Percentiles rank a stretch among this genome's conserved stretches.
phyloP scores from a whole-genome alignment of 2,888 invertebrate species.

The Quadriops clusia region DNA sequence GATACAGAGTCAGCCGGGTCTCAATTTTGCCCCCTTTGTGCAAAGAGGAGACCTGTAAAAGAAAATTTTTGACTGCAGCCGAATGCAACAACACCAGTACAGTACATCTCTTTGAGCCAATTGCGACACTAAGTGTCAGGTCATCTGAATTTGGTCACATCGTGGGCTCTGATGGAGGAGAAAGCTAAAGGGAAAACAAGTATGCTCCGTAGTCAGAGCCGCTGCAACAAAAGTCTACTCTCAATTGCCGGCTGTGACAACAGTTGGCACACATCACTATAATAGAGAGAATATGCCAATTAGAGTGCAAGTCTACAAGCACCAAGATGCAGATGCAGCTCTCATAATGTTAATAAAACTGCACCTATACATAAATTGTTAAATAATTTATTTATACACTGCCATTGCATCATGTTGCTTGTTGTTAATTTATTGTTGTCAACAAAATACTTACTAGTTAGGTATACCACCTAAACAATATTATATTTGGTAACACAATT shows the following conservation, averaged over 20 bases:
- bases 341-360: too few relatives aligned
- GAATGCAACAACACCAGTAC: constrained; percentile 17
- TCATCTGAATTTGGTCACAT: constrained; percentile 21
- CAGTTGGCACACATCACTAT: constrained; percentile 36
- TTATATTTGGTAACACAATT: too few relatives aligned
- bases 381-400: too few relatives aligned
- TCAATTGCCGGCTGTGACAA: constrained; percentile 36
- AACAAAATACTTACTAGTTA: too few relatives aligned
- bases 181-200: constrained; percentile 26
- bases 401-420: too few relatives aligned
- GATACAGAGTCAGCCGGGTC: constrained; percentile 28
- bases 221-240: constrained; percentile 35
- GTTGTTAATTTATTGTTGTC: too few relatives aligned
- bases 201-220: constrained; percentile 38
- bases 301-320: too few relatives aligned
- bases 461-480: too few relatives aligned
- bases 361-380: too few relatives aligned
- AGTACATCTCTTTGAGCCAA: constrained; percentile 22
- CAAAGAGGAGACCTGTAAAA: constrained; percentile 85
- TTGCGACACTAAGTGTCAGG: constrained; percentile 21
- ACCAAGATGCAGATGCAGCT: too few relatives aligned
- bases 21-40: constrained; percentile 64
- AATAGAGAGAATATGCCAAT: constrained; percentile 34
- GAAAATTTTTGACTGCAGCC: constrained; percentile 35
- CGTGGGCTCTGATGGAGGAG: constrained; percentile 27